phyloP scores from a whole-genome alignment of 2,113 vertebrate genomes.

The Parus major region DNA sequence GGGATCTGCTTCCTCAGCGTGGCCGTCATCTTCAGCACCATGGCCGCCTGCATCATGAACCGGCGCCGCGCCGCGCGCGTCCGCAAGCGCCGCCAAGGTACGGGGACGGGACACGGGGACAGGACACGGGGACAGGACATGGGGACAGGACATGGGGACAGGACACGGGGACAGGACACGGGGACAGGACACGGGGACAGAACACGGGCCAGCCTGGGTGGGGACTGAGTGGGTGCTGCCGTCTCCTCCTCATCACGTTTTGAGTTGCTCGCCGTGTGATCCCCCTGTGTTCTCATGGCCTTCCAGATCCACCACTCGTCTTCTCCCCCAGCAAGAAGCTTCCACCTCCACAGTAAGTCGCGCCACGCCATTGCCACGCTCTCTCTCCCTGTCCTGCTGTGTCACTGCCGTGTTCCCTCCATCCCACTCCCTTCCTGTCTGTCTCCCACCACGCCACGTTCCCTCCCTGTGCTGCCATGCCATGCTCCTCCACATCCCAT shows the following conservation, averaged over 20 bases:
- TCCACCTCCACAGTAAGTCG: slow-evolving; percentile 75
- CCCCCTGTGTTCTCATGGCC: slow-evolving; percentile 61
- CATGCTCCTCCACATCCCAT: neutral
- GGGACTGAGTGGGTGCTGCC: fast-evolving
- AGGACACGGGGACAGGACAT: neutral
- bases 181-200: neutral
- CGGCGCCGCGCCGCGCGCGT: slow-evolving; percentile 73
- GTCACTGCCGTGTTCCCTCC: neutral
- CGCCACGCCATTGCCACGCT: neutral
- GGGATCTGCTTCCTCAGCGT: slow-evolving; percentile 91
- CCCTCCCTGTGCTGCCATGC: no score
- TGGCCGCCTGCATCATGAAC: slow-evolving; percentile 87
- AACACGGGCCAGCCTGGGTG: neutral
- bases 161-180: neutral
- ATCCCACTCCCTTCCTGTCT: neutral
- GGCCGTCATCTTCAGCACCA: slow-evolving; percentile 86
- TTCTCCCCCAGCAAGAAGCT: slow-evolving; percentile 76
- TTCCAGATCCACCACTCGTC: slow-evolving; percentile 78
- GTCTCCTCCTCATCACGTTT: neutral
- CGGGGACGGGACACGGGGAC: neutral
- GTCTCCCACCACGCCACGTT: neutral
- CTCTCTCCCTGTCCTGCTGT: neutral
- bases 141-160: neutral
- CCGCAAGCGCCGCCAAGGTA: slow-evolving; percentile 75
- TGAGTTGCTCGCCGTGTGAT: slow-evolving; percentile 24